Evolutionary conservation across 2,113 vertebrate species (phyloP), one percentile per base, ranked within the genome.

Genomic region (Coryphaenoides rupestris): DNA sequence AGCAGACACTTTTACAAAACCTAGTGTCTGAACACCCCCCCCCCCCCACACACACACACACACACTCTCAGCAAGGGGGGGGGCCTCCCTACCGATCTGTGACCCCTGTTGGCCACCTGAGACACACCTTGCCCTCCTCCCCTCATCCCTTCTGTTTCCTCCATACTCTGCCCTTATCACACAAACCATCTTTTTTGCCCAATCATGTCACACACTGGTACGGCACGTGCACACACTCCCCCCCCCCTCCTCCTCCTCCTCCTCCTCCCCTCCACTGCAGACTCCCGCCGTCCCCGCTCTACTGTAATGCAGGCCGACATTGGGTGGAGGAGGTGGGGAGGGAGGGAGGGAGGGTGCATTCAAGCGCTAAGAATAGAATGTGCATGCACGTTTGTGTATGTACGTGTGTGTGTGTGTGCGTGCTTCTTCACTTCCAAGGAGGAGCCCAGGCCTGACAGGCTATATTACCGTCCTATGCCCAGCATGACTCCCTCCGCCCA

Each of bases 341-440:
- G 33, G 33, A 12, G 33, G 33, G 33, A 40, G 13, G 33, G 33
- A 12, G 33, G 33, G 13, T 40, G 33, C 33, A 84, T 83, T 81
- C 85, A 77, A 75, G 69, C 74, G 68, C 85, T 79, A 83, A 81
- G 85, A 86, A 85, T 80, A 83, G 84, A 80, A 72, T 57, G 62
- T 63, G 58, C 62, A 60, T 73, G 60, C 82, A 66, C 60, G 73
- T 56, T 54, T 78, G 77, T 81, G 84, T 80, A 72, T 73, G 80
- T 75, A 5, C n/a, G 22, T 54, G 17, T 19, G 23, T 52, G 19
- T 62, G 49, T 53, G 46, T 62, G 46, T 47, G 21, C 10, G 45
- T 62, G 60, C 49, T 15, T 45, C 15, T 19, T 17, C 9, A 6
- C 22, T 13, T 17, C 47, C 17, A n/a, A 17, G 14, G 3, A 15